Evolutionary conservation across 2,113 vertebrate genomes (phyloP).

Genomic region (Myotis yumanensis): DNA sequence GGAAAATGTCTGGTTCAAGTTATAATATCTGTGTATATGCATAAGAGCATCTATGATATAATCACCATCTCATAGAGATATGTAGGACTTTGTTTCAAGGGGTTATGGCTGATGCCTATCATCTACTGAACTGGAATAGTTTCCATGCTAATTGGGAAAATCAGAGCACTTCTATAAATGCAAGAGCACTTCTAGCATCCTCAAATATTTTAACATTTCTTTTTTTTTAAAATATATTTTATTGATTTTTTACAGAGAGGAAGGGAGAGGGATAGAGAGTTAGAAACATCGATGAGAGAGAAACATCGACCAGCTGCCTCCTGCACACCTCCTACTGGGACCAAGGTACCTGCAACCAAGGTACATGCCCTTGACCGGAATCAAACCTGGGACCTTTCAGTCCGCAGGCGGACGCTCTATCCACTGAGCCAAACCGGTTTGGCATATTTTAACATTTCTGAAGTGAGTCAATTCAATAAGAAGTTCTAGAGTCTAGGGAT

Average conservation of each 20-base stretch:
- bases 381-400: too few relatives aligned
- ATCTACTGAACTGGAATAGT: not conserved
- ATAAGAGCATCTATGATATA: not conserved
- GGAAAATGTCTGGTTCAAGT: not conserved
- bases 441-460: constrained; percentile 22
- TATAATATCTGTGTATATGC: not conserved
- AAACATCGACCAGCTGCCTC: too few relatives aligned
- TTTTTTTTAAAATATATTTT: too few relatives aligned
- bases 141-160: constrained; percentile 33
- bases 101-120: not conserved
- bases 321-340: too few relatives aligned
- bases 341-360: too few relatives aligned
- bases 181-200: not conserved
- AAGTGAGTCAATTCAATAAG: constrained; percentile 3
- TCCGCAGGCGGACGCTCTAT: too few relatives aligned
- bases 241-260: too few relatives aligned
- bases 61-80: not conserved
- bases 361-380: too few relatives aligned
- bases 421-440: too few relatives aligned
- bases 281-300: too few relatives aligned
- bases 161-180: not conserved
- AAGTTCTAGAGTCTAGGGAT: not conserved
- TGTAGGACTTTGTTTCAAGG: not conserved
- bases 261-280: too few relatives aligned
- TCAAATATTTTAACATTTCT: constrained; percentile 33